phyloP scores from a whole-genome alignment of 2,797 vertebrate genomes.

The Pipistrellus pygmaeus region DNA sequence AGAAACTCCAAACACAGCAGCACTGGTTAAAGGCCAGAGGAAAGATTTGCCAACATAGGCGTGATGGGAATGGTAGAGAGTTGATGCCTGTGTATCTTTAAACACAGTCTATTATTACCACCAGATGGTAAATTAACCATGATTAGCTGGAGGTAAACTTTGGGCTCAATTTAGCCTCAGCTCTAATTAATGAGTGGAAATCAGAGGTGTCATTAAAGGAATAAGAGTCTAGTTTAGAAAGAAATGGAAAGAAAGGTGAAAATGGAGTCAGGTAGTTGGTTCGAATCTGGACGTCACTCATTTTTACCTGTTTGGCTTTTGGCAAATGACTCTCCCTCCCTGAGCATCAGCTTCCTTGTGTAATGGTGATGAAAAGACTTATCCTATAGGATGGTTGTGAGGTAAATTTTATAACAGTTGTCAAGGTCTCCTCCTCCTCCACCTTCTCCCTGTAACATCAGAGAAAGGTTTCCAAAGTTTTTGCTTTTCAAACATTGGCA shows the following conservation, averaged over 20 bases:
- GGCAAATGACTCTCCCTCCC: not conserved
- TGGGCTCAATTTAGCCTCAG: not conserved
- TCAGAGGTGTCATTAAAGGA: not conserved
- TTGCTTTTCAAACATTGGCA: not conserved
- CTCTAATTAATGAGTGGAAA: conserved; percentile 51
- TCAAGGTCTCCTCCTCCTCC: not conserved
- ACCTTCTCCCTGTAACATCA: not conserved
- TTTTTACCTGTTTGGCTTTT: not conserved
- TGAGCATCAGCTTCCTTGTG: not conserved
- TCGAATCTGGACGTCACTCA: not conserved
- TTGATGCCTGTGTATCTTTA: not conserved
- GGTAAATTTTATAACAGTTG: too few species aligned
- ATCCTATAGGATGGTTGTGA: not conserved
- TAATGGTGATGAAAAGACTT: not conserved
- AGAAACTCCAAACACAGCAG: not conserved
- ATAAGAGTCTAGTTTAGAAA: conserved; percentile 2
- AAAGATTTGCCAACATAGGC: not conserved
- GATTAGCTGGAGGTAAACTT: not conserved
- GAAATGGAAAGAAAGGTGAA: not conserved
- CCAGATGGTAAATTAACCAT: not conserved
- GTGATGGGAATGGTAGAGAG: not conserved
- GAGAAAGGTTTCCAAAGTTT: not conserved
- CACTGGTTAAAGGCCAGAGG: not conserved
- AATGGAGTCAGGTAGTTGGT: not conserved
- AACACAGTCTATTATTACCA: not conserved